Conservation (phyloP, 2,888 invertebrate genomes). For the Dryomyza anilis region DNA sequence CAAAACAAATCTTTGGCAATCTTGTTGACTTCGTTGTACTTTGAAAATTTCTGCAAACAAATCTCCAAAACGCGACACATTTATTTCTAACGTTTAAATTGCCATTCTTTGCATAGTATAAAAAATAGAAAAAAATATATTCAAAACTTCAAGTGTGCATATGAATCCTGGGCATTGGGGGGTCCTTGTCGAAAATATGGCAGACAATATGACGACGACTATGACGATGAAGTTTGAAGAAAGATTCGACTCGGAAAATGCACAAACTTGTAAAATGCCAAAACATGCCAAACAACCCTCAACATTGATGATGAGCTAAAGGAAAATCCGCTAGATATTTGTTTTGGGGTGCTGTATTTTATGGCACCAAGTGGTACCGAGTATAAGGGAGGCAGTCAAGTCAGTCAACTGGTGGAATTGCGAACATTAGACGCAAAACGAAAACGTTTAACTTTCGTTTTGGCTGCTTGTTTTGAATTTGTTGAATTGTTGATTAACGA, state of each 20-base stretch:
- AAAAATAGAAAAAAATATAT: background rate
- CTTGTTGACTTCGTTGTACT: too few species aligned
- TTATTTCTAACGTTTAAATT: background rate
- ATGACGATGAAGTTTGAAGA: background rate
- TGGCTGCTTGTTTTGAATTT: slow-evolving; percentile 27
- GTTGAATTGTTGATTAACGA: slow-evolving; percentile 4
- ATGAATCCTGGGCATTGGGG: background rate
- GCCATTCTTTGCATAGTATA: background rate
- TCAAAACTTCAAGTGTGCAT: background rate
- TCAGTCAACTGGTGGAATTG: background rate
- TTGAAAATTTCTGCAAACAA: too few species aligned
- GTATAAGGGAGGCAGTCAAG: background rate
- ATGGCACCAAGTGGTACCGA: background rate
- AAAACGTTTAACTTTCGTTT: slow-evolving; percentile 38
- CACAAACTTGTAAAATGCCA: background rate
- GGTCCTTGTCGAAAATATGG: background rate
- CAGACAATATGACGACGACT: slow-evolving; percentile 16
- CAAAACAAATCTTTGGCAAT: too few species aligned
- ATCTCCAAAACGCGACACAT: background rate
- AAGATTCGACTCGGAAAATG: background rate
- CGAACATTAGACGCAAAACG: slow-evolving; percentile 32
- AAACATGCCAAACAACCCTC: background rate
- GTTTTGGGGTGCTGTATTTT: background rate
- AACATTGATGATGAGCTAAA: too few species aligned
- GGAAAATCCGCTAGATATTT: background rate